A percentile compares a stretch with the other conserved stretches of the same genome.
Conservation (phyloP, 2,797 vertebrate genomes). For the Karalla daura region DNA sequence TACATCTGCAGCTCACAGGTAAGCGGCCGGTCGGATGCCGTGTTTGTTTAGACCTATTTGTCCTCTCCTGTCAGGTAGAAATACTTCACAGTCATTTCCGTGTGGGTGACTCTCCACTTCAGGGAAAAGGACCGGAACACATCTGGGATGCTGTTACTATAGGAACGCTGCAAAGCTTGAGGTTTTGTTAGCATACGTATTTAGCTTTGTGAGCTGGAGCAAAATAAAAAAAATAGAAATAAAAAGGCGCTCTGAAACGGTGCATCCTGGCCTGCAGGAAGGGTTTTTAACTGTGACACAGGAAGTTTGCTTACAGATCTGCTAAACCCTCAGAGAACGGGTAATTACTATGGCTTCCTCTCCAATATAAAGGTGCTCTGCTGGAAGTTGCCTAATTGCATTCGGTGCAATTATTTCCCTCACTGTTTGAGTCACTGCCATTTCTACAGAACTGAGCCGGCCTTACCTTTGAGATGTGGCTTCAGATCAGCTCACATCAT, state of each 20-base stretch:
- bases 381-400: background rate
- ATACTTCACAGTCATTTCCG: constrained; percentile 19
- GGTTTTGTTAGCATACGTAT: constrained; percentile 47
- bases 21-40: constrained; percentile 1
- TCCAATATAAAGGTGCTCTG: background rate
- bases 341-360: constrained; percentile 11
- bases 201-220: constrained; percentile 27
- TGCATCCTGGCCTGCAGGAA: constrained; percentile 9
- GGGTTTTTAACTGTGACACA: constrained; percentile 10
- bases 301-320: constrained; percentile 10
- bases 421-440: constrained; percentile 10
- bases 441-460: background rate
- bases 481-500: background rate
- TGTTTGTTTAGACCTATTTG: constrained; percentile 33
- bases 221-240: too few relatives aligned
- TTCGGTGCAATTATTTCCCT: constrained; percentile 19
- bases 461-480: background rate
- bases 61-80: constrained; percentile 40
- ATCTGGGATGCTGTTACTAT: constrained; percentile 26
- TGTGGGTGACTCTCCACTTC: constrained; percentile 18
- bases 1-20: constrained; percentile 46
- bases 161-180: constrained; percentile 24
- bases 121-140: constrained; percentile 12
- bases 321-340: background rate
- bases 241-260: constrained; percentile 9